Conservation (phyloP, 2,888 invertebrate genomes). For the Diaprepes abbreviatus region DNA sequence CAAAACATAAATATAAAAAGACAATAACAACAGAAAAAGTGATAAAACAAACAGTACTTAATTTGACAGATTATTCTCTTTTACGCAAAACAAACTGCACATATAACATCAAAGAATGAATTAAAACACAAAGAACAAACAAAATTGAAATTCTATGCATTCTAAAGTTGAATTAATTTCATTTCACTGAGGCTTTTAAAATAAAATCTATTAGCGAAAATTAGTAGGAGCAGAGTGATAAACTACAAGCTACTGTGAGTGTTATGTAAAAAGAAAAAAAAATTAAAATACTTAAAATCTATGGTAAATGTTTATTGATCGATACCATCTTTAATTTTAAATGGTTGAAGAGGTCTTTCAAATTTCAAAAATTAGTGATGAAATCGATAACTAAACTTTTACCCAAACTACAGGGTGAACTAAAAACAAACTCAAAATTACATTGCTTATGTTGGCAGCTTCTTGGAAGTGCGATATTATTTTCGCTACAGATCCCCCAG, state of each 20-base stretch:
- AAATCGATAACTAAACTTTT: not conserved
- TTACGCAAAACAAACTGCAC: no score
- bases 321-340: not conserved
- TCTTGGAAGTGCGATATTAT: constrained; percentile 68
- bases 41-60: no score
- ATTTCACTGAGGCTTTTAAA: no score
- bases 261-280: constrained; percentile 32
- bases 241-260: constrained; percentile 23
- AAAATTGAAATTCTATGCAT: no score
- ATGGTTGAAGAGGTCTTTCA: no score
- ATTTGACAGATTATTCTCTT: no score
- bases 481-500: constrained; percentile 62
- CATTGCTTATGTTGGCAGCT: constrained; percentile 61
- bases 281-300: constrained; percentile 11
- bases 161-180: no score
- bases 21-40: no score
- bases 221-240: not conserved
- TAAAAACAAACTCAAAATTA: constrained; percentile 57
- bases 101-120: no score
- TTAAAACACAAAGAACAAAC: no score
- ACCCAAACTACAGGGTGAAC: constrained; percentile 32
- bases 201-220: not conserved
- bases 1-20: no score
- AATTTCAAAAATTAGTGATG: no score
- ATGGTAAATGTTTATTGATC: not conserved